Percentiles rank a stretch among this genome's conserved stretches.
phyloP scores from a whole-genome alignment of 2,888 invertebrate genomes.

The Yponomeuta sedellus region DNA sequence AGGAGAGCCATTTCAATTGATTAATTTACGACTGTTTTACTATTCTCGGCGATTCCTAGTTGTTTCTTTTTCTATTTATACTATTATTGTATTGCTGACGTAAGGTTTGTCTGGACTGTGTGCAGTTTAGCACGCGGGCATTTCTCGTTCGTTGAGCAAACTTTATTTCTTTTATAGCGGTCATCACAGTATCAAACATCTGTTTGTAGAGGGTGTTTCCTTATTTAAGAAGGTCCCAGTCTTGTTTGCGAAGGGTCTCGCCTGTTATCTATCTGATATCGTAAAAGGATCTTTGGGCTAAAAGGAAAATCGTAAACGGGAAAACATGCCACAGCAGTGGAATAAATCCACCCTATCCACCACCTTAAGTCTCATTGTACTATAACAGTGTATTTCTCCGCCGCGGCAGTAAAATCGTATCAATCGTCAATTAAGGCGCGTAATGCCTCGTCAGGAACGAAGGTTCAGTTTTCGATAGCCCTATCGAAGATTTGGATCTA shows the following conservation, averaged over 20 bases:
- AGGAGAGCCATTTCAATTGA: conserved; percentile 13
- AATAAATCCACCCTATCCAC: too few relatives aligned
- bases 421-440: not conserved
- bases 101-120: conserved; percentile 18
- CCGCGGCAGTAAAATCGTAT: not conserved
- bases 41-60: conserved; percentile 28
- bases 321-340: not conserved
- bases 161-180: not conserved
- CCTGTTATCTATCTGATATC: not conserved
- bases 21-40: conserved; percentile 28
- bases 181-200: not conserved
- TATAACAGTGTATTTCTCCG: not conserved
- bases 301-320: not conserved
- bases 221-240: not conserved
- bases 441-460: not conserved
- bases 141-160: not conserved
- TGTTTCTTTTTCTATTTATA: not conserved
- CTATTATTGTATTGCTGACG: conserved; percentile 29
- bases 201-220: not conserved
- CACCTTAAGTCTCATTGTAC: not conserved
- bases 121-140: not conserved
- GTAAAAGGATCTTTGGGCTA: not conserved
- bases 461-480: conserved; percentile 1
- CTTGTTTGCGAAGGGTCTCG: not conserved
- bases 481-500: not conserved